phyloP scores from a whole-genome alignment of 2,888 invertebrate genomes.

The Scrobipalpa atriplicella region DNA sequence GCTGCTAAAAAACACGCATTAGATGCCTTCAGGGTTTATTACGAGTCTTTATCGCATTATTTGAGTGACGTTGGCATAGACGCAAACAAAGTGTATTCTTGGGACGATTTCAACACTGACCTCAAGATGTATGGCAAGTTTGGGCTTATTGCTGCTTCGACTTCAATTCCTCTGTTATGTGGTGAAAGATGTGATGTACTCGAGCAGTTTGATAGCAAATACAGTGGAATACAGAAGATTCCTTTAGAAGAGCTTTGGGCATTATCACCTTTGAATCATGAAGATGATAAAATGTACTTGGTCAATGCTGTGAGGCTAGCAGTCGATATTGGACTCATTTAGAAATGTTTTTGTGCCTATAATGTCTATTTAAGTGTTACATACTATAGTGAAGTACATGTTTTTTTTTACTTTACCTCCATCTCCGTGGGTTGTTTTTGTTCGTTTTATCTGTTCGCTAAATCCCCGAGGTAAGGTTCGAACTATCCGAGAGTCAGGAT shows the following conservation, averaged over 20 bases:
- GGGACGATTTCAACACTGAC: slow-evolving; percentile 49
- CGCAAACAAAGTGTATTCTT: slow-evolving; percentile 44
- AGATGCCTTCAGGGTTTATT: slow-evolving; percentile 50
- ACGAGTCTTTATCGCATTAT: slow-evolving; percentile 48
- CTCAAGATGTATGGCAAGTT: slow-evolving; percentile 53
- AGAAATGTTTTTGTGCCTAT: slow-evolving; percentile 30
- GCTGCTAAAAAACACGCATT: slow-evolving; percentile 46
- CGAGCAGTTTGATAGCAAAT: slow-evolving; percentile 41
- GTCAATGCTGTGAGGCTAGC: slow-evolving; percentile 53
- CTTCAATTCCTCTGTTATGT: slow-evolving; percentile 52
- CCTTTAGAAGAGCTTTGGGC: slow-evolving; percentile 56
- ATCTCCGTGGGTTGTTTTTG: not conserved
- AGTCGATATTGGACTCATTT: slow-evolving; percentile 55
- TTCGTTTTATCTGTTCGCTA: not conserved
- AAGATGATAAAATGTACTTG: slow-evolving; percentile 48
- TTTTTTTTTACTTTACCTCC: not conserved
- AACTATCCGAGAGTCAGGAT: too few relatives aligned
- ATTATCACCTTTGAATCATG: slow-evolving; percentile 47
- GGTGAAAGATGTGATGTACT: slow-evolving; percentile 51
- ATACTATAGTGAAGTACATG: not conserved
- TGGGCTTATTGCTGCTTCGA: slow-evolving; percentile 49
- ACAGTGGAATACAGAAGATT: slow-evolving; percentile 45
- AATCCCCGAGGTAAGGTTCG: too few relatives aligned
- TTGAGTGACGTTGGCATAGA: slow-evolving; percentile 54
- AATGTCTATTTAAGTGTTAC: not conserved